A percentile compares a stretch with the other conserved stretches of the same genome.
Evolutionary conservation across 2,797 vertebrate genomes (phyloP).

Genomic region (Myoxocephalus aenaeus): DNA sequence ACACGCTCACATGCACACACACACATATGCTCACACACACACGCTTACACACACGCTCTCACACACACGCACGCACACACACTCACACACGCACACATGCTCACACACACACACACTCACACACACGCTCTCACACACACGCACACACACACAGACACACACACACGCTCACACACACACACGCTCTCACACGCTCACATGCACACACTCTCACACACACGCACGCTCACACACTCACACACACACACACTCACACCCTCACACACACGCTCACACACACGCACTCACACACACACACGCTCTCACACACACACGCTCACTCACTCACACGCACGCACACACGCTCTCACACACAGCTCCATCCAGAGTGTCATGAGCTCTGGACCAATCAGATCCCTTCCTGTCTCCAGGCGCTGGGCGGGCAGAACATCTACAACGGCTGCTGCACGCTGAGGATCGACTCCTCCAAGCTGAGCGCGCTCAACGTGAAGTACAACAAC

Average conservation of each 20-base stretch:
- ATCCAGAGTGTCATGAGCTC: neutral
- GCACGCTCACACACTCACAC: neutral
- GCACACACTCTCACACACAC: neutral
- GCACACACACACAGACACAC: neutral
- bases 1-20: neutral
- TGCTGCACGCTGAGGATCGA: constrained; percentile 94
- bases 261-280: neutral
- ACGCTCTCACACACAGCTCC: neutral
- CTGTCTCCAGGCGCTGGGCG: constrained; percentile 88
- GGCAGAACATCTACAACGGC: constrained; percentile 97
- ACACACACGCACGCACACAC: neutral
- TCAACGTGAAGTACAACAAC: constrained; percentile 97
- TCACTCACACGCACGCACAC: too few relatives aligned
- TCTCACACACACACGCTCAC: neutral
- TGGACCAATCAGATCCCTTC: constrained; percentile 5
- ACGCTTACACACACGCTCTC: neutral
- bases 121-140: neutral
- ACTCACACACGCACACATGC: neutral
- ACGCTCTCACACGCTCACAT: neutral
- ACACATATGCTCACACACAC: too few relatives aligned
- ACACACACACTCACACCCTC: neutral
- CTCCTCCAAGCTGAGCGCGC: constrained; percentile 94
- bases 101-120: neutral
- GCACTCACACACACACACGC: neutral
- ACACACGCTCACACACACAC: neutral